These are phyloP conservation scores for Microtus ochrogaster DNA, from an alignment of 2,113 vertebrate species.

Conservation along the genomic window DNA sequence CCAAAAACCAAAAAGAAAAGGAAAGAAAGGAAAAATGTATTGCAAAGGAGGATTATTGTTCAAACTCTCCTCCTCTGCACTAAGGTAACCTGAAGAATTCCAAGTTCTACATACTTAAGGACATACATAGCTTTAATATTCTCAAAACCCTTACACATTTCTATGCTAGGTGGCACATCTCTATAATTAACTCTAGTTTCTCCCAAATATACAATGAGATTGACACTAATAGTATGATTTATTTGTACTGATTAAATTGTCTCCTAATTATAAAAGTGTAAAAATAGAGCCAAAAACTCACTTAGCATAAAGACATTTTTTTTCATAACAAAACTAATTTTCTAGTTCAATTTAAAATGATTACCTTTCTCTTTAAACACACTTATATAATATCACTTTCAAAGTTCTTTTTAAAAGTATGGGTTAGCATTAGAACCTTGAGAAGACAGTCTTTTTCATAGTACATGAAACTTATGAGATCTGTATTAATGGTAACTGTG, in stretches of 20 bases:
- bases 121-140: conserved; percentile 58
- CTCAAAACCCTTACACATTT: conserved; percentile 54
- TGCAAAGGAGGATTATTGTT: neutral
- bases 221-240: conserved; percentile 67
- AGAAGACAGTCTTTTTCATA: neutral
- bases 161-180: conserved; percentile 45
- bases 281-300: conserved; percentile 73
- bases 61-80: neutral
- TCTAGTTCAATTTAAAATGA: conserved; percentile 60
- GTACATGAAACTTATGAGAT: neutral
- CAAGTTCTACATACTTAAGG: neutral
- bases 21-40: neutral
- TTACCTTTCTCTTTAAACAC: conserved; percentile 57
- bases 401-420: conserved; percentile 58
- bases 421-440: neutral
- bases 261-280: conserved; percentile 54
- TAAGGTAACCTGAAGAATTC: neutral
- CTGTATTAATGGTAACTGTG: neutral
- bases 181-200: conserved; percentile 68
- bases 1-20: neutral
- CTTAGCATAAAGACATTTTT: conserved; percentile 65
- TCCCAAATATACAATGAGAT: conserved; percentile 69
- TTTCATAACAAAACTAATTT: conserved; percentile 68
- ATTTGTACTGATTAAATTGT: conserved; percentile 79
- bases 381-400: conserved; percentile 20